A percentile compares a stretch with the other conserved stretches of the same genome.
phyloP scores from a whole-genome alignment of 2,797 vertebrate species.

The Pseudochirops cupreus region DNA sequence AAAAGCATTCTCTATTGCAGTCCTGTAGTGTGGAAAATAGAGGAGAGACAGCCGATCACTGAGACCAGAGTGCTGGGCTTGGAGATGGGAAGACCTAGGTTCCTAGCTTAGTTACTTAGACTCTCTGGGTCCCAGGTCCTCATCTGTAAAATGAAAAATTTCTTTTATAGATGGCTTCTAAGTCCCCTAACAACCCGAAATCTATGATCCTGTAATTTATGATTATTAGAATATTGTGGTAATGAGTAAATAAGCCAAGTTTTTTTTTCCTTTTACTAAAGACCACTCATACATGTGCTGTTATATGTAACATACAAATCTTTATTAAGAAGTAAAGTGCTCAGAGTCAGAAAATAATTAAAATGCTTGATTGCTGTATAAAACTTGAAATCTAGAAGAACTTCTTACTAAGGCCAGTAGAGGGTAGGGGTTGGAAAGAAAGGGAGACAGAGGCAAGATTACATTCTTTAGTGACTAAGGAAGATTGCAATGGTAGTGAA shows the following conservation, averaged over 20 bases:
- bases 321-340: slow-evolving; percentile 88
- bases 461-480: slow-evolving; percentile 53
- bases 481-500: not conserved
- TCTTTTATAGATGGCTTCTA: not conserved
- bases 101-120: not conserved
- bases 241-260: slow-evolving; percentile 32
- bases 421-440: not conserved
- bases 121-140: not conserved
- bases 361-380: slow-evolving; percentile 73
- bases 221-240: not conserved
- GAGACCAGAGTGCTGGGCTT: not conserved
- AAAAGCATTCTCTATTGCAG: not conserved
- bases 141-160: not conserved
- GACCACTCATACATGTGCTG: slow-evolving; percentile 31
- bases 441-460: not conserved
- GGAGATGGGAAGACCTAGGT: not conserved
- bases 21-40: not conserved
- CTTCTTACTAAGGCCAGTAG: slow-evolving; percentile 68
- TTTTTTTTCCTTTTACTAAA: slow-evolving; percentile 40
- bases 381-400: slow-evolving; percentile 72
- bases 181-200: not conserved
- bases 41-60: not conserved
- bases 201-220: not conserved
- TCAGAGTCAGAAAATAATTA: slow-evolving; percentile 80
- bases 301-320: slow-evolving; percentile 60